These are phyloP conservation scores for Anguilla obscura DNA, from an alignment of 2,797 vertebrate species.

Conservation along the genomic window DNA sequence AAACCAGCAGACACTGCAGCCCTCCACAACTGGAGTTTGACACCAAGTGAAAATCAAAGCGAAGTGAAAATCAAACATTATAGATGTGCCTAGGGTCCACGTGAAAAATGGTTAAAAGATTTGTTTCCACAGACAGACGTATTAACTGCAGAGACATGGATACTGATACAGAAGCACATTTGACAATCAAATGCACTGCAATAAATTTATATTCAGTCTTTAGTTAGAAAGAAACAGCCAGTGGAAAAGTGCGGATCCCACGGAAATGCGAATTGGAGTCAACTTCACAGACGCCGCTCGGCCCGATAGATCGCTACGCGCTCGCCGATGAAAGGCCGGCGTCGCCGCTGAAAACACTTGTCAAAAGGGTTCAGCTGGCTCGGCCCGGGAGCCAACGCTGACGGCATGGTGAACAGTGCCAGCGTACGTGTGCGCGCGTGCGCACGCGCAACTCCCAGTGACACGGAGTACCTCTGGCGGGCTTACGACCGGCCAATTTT, in stretches of 20 bases:
- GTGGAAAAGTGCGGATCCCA: constrained; percentile 42
- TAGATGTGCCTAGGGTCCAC: background rate
- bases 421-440: constrained; percentile 50
- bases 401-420: constrained; percentile 51
- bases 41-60: background rate
- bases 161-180: background rate
- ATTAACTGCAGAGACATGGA: background rate
- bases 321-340: constrained; percentile 50
- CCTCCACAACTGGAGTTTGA: background rate
- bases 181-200: constrained; percentile 2
- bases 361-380: constrained; percentile 55
- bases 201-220: constrained; percentile 24
- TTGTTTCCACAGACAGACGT: background rate
- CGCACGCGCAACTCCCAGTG: constrained; percentile 19
- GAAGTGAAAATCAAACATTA: background rate
- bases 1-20: too few relatives aligned
- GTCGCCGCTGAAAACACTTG: constrained; percentile 41
- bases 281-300: constrained; percentile 57
- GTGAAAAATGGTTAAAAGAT: background rate
- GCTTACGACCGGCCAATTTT: constrained; percentile 12
- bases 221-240: constrained; percentile 42
- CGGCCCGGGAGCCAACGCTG: constrained; percentile 48
- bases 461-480: background rate
- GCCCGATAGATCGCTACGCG: constrained; percentile 38
- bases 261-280: constrained; percentile 62